Conservation (phyloP, 1,140 invertebrate genomes). For the Scaptomyza pallida region DNA sequence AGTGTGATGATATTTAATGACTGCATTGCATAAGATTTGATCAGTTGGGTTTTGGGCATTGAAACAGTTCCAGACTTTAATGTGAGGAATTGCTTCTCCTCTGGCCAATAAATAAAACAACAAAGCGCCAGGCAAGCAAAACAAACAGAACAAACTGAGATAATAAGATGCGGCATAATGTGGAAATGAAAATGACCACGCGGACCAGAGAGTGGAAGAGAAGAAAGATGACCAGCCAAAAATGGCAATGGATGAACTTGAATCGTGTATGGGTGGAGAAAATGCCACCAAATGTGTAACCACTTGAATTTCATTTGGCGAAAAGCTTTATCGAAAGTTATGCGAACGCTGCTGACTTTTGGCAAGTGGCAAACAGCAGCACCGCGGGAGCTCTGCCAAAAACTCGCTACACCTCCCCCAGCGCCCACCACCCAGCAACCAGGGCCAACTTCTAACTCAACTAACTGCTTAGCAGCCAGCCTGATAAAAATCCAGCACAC, state of each 20-base stretch:
- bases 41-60: slow-evolving; percentile 3
- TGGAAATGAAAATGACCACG: slow-evolving; percentile 70
- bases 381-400: slow-evolving; percentile 47
- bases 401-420: not conserved
- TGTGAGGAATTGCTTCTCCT: no score
- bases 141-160: slow-evolving; percentile 54
- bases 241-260: slow-evolving; percentile 1
- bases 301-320: slow-evolving; percentile 82
- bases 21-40: slow-evolving; percentile 55
- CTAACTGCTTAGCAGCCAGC: slow-evolving; percentile 77
- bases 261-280: slow-evolving; percentile 11
- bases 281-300: slow-evolving; percentile 68
- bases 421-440: no score
- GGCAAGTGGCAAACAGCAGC: slow-evolving; percentile 68
- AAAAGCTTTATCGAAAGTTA: slow-evolving; percentile 83
- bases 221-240: slow-evolving; percentile 68
- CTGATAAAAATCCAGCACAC: slow-evolving; percentile 79
- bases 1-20: slow-evolving; percentile 35
- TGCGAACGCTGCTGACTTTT: slow-evolving; percentile 80
- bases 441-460: slow-evolving; percentile 12
- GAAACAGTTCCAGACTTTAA: slow-evolving; percentile 4
- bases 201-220: slow-evolving; percentile 2
- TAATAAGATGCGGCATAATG: slow-evolving; percentile 80
- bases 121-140: slow-evolving; percentile 66
- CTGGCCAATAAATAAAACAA: slow-evolving; percentile 67